Percentiles rank a stretch among this genome's conserved stretches.
These are phyloP conservation scores for Halisarca cf. caerulea DNA, from an alignment of 37 sponge, comb jelly and placozoan species.

Conservation along the genomic window DNA sequence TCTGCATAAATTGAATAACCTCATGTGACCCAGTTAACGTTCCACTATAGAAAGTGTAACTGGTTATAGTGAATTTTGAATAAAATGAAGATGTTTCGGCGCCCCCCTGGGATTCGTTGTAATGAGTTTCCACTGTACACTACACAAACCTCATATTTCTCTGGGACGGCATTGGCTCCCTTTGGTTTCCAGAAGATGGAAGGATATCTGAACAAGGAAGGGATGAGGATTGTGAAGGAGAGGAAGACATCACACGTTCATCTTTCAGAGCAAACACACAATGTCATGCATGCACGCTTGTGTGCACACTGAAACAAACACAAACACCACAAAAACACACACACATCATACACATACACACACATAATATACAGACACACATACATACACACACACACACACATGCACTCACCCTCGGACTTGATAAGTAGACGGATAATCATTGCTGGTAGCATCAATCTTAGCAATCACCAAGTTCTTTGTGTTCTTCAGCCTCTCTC, in stretches of 20 bases:
- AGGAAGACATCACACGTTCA: background rate
- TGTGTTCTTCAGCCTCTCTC: constrained; percentile 76
- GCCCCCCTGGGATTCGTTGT: too few relatives aligned
- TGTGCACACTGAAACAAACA: background rate
- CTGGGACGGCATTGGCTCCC: constrained; percentile 68
- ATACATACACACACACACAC: constrained; percentile 6
- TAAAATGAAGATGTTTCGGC: too few relatives aligned
- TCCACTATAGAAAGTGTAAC: too few relatives aligned
- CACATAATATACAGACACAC: background rate
- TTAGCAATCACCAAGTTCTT: constrained; percentile 90
- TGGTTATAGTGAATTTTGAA: too few relatives aligned
- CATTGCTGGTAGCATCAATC: constrained; percentile 92
- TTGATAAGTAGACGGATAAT: constrained; percentile 70
- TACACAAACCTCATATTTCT: constrained; percentile 69
- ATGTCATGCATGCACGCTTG: too few relatives aligned
- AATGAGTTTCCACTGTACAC: too few relatives aligned
- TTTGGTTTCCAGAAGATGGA: constrained; percentile 87
- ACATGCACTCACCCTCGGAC: constrained; percentile 77
- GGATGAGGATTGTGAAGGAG: background rate
- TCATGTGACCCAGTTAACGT: too few relatives aligned
- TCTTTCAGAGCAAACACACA: too few relatives aligned
- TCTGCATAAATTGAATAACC: too few relatives aligned
- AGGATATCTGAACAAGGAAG: constrained; percentile 62
- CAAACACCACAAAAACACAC: background rate
- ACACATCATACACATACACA: too few relatives aligned